Percentiles rank a stretch among this genome's conserved stretches.
Evolutionary conservation across 2,797 vertebrate species (phyloP).

Genomic region (Gallinago stenura): DNA sequence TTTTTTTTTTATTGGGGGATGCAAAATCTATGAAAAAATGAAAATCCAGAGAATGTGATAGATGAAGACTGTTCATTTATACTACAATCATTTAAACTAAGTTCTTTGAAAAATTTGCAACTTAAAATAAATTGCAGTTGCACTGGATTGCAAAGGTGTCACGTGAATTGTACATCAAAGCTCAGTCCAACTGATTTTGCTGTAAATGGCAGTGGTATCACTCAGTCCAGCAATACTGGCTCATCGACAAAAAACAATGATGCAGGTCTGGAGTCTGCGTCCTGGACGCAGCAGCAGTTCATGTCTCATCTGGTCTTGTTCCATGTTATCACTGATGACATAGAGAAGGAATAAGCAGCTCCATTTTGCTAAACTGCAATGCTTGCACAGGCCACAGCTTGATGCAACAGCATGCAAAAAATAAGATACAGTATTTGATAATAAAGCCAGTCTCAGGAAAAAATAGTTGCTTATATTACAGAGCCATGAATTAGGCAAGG

Average conservation of each 20-base stretch:
- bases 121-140: background rate
- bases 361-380: background rate
- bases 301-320: background rate
- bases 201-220: background rate
- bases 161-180: background rate
- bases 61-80: background rate
- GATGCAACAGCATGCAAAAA: background rate
- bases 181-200: background rate
- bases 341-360: background rate
- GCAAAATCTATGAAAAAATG: background rate
- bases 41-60: background rate
- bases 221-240: background rate
- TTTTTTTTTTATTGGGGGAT: background rate
- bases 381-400: background rate
- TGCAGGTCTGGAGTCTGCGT: background rate
- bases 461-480: background rate
- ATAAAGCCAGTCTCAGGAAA: background rate
- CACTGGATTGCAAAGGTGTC: background rate
- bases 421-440: background rate
- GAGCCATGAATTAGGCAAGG: background rate
- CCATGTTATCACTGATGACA: background rate
- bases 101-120: background rate
- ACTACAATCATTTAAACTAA: background rate
- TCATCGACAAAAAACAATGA: background rate
- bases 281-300: background rate